Percentiles rank a stretch among this genome's conserved stretches.
phyloP scores from a whole-genome alignment of 1,140 invertebrate species.

The Musca domestica region DNA sequence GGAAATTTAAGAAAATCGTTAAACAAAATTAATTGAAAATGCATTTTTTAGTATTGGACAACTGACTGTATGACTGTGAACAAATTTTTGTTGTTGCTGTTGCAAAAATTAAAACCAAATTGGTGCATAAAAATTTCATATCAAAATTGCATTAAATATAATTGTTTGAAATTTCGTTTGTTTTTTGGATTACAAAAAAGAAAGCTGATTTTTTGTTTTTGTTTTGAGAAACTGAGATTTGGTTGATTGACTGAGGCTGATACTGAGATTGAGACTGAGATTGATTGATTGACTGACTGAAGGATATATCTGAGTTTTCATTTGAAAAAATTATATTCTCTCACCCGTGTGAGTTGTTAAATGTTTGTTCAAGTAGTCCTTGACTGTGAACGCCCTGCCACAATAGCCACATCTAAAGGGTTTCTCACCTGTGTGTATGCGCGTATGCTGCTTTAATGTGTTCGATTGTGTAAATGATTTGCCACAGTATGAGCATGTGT shows the following conservation, averaged over 20 bases:
- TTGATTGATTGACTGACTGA: constrained; percentile 49
- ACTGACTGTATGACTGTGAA: too few relatives aligned
- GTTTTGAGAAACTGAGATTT: constrained; percentile 32
- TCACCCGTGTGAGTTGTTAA: constrained; percentile 55
- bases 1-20: too few relatives aligned
- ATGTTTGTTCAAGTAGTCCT: constrained; percentile 55
- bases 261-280: constrained; percentile 1
- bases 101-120: constrained; percentile 8
- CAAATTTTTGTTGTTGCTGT: too few relatives aligned
- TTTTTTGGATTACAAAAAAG: not conserved
- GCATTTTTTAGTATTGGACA: too few relatives aligned
- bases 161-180: constrained; percentile 12
- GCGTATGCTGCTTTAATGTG: constrained; percentile 55
- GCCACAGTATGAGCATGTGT: constrained; percentile 68
- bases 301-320: constrained; percentile 33
- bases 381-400: constrained; percentile 54
- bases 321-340: constrained; percentile 53
- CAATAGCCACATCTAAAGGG: constrained; percentile 55
- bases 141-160: not conserved
- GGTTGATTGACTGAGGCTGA: constrained; percentile 20
- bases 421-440: constrained; percentile 55
- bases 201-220: constrained; percentile 23
- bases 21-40: too few relatives aligned
- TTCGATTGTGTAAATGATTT: constrained; percentile 66
- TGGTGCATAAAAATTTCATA: not conserved